Evolutionary conservation across 2,888 invertebrate species (phyloP).

Genomic region (Cephonodes hylas): DNA sequence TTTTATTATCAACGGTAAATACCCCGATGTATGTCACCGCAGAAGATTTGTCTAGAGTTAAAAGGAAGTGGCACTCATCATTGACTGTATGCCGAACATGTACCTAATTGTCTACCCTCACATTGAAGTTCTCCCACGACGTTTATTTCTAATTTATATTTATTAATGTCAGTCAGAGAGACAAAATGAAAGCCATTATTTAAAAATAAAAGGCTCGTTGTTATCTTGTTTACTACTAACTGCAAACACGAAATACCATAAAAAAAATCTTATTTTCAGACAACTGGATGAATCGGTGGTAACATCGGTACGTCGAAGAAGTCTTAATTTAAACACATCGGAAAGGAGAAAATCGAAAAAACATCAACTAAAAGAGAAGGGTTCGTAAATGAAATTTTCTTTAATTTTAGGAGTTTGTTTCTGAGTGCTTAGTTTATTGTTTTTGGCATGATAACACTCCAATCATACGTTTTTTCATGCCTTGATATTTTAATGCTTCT

Average conservation of each 20-base stretch:
- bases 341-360: constrained; percentile 88
- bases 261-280: constrained; percentile 67
- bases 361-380: constrained; percentile 85
- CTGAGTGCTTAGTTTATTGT: constrained; percentile 18
- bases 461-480: not conserved
- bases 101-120: no score
- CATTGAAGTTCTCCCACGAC: not conserved
- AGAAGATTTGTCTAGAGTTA: no score
- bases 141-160: no score
- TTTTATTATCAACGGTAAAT: not conserved
- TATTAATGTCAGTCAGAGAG: no score
- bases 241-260: no score
- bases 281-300: constrained; percentile 85
- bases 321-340: constrained; percentile 70
- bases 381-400: constrained; percentile 56
- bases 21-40: not conserved
- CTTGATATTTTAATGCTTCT: not conserved
- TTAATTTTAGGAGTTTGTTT: constrained; percentile 21
- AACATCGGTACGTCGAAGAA: constrained; percentile 85
- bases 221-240: no score
- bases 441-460: constrained; percentile 17
- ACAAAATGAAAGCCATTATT: no score
- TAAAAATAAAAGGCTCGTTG: no score
- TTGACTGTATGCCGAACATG: no score
- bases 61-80: no score